Percentiles rank a stretch among this genome's conserved stretches.
phyloP scores from a whole-genome alignment of 2,797 vertebrate species.

The Micromesistius poutassou region DNA sequence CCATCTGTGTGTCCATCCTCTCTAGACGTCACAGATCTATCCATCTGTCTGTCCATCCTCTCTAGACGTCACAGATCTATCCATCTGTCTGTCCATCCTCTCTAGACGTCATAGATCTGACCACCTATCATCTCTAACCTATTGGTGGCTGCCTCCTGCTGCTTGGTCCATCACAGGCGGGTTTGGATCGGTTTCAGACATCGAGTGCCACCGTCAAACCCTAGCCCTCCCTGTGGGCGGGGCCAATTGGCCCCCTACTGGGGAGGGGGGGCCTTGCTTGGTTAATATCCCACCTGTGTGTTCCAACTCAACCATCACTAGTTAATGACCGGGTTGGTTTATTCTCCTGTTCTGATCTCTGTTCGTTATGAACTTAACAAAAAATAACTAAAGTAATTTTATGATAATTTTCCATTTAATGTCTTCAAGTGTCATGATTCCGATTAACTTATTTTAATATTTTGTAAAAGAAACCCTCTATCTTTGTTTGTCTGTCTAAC shows the following conservation, averaged over 20 bases:
- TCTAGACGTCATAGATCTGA: background rate
- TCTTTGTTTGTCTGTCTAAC: background rate
- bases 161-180: background rate
- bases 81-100: background rate
- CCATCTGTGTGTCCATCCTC: background rate
- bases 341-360: background rate
- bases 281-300: background rate
- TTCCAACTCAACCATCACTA: background rate
- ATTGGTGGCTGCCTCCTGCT: background rate
- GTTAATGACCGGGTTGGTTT: background rate
- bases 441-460: conserved; percentile 34
- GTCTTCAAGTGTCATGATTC: background rate
- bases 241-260: too few relatives aligned
- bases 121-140: background rate
- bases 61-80: background rate
- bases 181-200: background rate
- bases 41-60: background rate
- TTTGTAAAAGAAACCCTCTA: conserved; percentile 43
- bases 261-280: background rate
- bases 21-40: background rate
- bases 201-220: too few relatives aligned
- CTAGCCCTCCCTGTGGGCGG: background rate
- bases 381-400: background rate
- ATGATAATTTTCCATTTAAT: background rate
- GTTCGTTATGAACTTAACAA: background rate